Evolutionary conservation across 2,888 invertebrate genomes (phyloP).

Genomic region (Julus scandinavius): DNA sequence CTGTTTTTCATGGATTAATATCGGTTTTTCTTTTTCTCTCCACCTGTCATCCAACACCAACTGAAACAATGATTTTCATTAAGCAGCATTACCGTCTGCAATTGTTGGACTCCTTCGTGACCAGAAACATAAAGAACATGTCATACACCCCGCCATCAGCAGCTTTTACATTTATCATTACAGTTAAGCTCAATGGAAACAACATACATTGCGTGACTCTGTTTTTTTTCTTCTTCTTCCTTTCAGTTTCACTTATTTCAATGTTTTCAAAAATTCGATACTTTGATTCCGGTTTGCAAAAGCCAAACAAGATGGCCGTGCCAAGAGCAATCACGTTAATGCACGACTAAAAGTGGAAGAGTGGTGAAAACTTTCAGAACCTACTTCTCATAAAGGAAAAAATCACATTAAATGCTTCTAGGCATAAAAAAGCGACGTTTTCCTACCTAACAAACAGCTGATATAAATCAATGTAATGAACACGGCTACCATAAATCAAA

Average conservation of each 20-base stretch:
- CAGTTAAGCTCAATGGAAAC: neutral
- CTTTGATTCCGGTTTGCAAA: neutral
- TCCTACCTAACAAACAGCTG: constrained; percentile 9
- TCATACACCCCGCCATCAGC: neutral
- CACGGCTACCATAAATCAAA: neutral
- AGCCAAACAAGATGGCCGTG: neutral
- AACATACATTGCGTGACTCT: neutral
- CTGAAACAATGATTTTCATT: constrained; percentile 21
- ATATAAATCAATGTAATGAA: constrained; percentile 23
- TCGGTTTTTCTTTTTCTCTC: neutral
- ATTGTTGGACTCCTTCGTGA: neutral
- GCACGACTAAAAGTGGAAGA: neutral
- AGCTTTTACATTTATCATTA: neutral
- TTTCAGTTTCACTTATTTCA: neutral
- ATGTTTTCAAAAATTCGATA: neutral
- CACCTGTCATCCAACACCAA: constrained; percentile 20
- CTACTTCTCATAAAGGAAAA: constrained; percentile 25
- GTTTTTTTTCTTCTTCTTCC: neutral
- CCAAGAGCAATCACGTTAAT: neutral
- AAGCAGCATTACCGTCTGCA: neutral
- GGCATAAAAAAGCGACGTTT: constrained; percentile 19
- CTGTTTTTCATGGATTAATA: constrained; percentile 24
- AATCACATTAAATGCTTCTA: neutral
- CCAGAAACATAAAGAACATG: neutral
- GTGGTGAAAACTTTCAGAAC: neutral